These are phyloP conservation scores for Rhegmatorhina hoffmannsi DNA, from an alignment of 2,113 vertebrate species.

Conservation along the genomic window DNA sequence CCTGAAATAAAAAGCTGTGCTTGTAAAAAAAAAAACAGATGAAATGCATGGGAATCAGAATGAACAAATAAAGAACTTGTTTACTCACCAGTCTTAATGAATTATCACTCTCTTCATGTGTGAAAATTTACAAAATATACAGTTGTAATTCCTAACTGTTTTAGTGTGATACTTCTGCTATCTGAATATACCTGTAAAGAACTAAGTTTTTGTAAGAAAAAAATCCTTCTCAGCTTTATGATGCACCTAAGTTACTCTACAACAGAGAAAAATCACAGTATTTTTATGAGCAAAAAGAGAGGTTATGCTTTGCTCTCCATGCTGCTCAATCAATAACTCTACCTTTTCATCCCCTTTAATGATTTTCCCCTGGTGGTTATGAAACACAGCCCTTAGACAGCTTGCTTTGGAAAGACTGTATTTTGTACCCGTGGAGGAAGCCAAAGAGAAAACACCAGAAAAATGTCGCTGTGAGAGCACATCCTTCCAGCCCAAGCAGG, in stretches of 20 bases:
- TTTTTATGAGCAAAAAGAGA: background rate
- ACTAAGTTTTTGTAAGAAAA: background rate
- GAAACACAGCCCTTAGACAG: background rate
- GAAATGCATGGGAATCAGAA: background rate
- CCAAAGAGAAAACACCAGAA: background rate
- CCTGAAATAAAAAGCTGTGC: background rate
- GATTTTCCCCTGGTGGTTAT: background rate
- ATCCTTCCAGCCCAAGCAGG: background rate
- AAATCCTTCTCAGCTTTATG: background rate
- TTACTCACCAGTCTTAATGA: background rate
- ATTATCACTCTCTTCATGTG: background rate
- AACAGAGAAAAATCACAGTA: background rate
- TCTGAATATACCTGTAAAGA: background rate
- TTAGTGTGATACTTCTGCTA: background rate
- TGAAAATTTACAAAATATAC: background rate
- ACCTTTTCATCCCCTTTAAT: background rate
- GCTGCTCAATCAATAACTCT: conserved; percentile 8
- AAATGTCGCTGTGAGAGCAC: background rate
- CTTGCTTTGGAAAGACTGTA: background rate
- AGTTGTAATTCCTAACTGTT: background rate
- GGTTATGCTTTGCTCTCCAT: background rate
- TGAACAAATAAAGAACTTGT: background rate
- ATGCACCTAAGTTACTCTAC: background rate
- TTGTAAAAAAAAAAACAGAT: background rate
- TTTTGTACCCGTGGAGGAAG: background rate